Conservation (phyloP, 2,797 vertebrate species). For the Tragopan temminckii region DNA sequence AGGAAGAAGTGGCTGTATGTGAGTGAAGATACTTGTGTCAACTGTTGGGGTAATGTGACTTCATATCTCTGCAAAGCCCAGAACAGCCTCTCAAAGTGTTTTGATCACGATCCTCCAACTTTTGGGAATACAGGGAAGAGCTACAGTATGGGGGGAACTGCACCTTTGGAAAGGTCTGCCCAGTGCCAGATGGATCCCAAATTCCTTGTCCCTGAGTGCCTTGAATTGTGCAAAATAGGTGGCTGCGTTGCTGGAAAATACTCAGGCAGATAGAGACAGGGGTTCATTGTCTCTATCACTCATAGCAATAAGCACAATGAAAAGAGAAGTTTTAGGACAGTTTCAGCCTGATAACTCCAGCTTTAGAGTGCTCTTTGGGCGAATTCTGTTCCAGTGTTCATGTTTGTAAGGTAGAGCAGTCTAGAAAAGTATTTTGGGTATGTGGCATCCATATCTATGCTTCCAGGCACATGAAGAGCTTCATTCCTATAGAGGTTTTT, state of each 20-base stretch:
- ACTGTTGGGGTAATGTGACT: background rate
- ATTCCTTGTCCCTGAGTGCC: background rate
- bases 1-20: background rate
- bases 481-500: background rate
- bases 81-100: background rate
- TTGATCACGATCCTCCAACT: background rate
- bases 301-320: background rate
- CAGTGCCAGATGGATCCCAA: background rate
- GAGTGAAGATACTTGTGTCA: background rate
- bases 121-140: background rate
- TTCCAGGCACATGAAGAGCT: background rate
- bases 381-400: background rate
- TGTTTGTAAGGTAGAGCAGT: background rate
- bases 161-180: background rate
- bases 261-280: background rate
- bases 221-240: slow-evolving; percentile 20
- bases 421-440: background rate
- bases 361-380: background rate
- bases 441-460: background rate
- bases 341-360: background rate
- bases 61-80: background rate
- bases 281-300: slow-evolving; percentile 6
- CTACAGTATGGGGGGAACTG: background rate
- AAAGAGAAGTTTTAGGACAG: background rate
- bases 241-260: slow-evolving; percentile 7